Base-by-base conservation (phyloP, 2,888 invertebrate species). In the Drosophila leonis region DNA sequence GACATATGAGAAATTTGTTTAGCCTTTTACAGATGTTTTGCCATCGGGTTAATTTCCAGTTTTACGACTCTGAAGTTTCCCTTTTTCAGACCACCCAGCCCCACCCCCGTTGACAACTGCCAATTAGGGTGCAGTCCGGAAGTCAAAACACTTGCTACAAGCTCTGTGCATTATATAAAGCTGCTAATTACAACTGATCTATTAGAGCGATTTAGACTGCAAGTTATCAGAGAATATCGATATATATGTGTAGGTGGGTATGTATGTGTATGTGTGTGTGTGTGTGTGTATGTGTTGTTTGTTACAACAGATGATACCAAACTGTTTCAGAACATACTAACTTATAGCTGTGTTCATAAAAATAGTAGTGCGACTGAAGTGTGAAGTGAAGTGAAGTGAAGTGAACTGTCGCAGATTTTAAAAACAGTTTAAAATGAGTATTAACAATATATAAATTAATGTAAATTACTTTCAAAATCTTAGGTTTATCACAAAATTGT, bases 11-110 rank as follows among this genome's bases (percentile, higher is more conserved):
- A 29, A 29, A 29, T 48, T 48, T 10, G 48, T 48, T 48, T 31
- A 6, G 48, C 48, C 31, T 31, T n/a, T 49, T 31, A 49, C 48
- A 49, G 48, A 49, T 49, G 48, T 49, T 48, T 48, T 48, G 27
- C 48, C 48, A n/a, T 10, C n/a, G 27, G 46, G 46, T 48, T 48
- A 29, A 29, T 48, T 48, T 29, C 29, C 10, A 29, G 13, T 44
- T 44, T 44, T 44, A 46, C 44, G 24, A 46, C 29, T 29, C 27
- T 6, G 18, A 3, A n/a, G 12, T 6, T 48, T 27, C 27, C n/a
- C 29, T 1, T 8, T 8, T 10, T 6, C 41, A 9, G 6, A 12
- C n/a, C 48, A 2, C 24, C 2, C 24, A n/a, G n/a, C n/a, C 15
- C 20, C 29, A 18, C 29, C 48, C 48, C 10, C 48, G 18, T 1